phyloP scores from a whole-genome alignment of 2,888 invertebrate species.

The Villa cingulata region DNA sequence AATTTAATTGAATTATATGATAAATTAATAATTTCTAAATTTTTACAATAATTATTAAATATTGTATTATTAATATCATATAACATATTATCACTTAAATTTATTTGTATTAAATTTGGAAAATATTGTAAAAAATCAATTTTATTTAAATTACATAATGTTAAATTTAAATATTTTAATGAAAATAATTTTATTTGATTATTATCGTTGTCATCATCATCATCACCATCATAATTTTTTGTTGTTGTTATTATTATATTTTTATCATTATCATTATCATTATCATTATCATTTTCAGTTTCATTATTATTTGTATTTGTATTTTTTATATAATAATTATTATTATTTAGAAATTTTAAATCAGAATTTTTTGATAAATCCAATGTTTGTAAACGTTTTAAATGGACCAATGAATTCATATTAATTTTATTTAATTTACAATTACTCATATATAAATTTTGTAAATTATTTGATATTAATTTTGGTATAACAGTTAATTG shows the following conservation, averaged over 20 bases:
- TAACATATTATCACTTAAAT: slow-evolving; percentile 51
- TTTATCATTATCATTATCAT: too few relatives aligned
- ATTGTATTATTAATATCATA: slow-evolving; percentile 38
- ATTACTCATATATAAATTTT: slow-evolving; percentile 43
- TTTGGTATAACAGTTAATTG: slow-evolving; percentile 34
- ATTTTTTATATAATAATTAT: too few relatives aligned
- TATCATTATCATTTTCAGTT: slow-evolving; percentile 23
- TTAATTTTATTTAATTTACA: slow-evolving; percentile 42
- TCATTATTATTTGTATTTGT: slow-evolving; percentile 11
- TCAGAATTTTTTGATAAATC: slow-evolving; percentile 48
- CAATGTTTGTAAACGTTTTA: slow-evolving; percentile 46
- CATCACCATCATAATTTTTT: slow-evolving; percentile 16
- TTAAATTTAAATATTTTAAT: slow-evolving; percentile 44
- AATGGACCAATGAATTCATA: slow-evolving; percentile 40
- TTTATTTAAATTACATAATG: slow-evolving; percentile 46
- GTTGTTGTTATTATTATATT: slow-evolving; percentile 21
- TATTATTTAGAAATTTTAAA: slow-evolving; percentile 31
- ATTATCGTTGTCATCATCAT: too few relatives aligned
- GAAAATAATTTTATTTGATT: slow-evolving; percentile 36
- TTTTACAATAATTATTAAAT: slow-evolving; percentile 41
- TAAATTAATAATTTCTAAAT: slow-evolving; percentile 49
- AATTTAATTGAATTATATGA: slow-evolving; percentile 51
- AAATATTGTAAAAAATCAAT: slow-evolving; percentile 45
- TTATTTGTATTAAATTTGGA: slow-evolving; percentile 43
- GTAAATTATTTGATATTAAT: slow-evolving; percentile 40